A percentile compares a stretch with the other conserved stretches of the same genome.
Evolutionary conservation across 1,140 invertebrate genomes (phyloP).

Genomic region (Caenorhabditis brenneri): DNA sequence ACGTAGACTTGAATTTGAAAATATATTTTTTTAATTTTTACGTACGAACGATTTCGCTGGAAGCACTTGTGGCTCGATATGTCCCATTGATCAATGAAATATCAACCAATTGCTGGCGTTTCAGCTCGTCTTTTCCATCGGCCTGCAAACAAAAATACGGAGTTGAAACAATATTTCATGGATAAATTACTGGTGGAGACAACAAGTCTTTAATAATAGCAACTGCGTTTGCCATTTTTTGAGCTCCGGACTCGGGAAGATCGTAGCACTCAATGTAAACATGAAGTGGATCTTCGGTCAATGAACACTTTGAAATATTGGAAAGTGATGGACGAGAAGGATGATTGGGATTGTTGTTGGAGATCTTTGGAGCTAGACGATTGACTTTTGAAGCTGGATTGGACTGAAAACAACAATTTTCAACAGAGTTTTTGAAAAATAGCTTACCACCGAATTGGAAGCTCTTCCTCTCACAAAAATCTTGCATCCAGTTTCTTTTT

Average conservation of each 20-base stretch:
- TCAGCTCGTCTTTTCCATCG: constrained; percentile 98
- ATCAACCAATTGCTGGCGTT: constrained; percentile 99
- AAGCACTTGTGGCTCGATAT: constrained; percentile 76
- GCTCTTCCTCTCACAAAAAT: constrained; percentile 99
- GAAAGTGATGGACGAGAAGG: background rate
- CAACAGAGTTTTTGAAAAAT: too few relatives aligned
- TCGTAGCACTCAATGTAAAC: constrained; percentile 1
- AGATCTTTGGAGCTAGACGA: background rate
- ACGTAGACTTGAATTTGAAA: background rate
- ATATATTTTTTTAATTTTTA: too few relatives aligned
- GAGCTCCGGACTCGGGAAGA: background rate
- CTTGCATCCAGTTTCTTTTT: constrained; percentile 99
- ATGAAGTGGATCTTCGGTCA: background rate
- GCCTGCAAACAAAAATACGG: constrained; percentile 83
- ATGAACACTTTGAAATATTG: background rate
- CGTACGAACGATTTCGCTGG: background rate
- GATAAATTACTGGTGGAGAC: constrained; percentile 82
- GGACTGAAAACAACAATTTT: too few relatives aligned
- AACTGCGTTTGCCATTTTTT: background rate
- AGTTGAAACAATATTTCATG: constrained; percentile 70
- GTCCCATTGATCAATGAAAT: constrained; percentile 99
- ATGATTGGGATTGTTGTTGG: background rate
- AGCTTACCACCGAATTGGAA: constrained; percentile 98
- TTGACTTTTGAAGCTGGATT: too few relatives aligned
- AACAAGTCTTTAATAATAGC: background rate